Conservation (phyloP, 2,888 invertebrate genomes). For the Halictus ligatus region DNA sequence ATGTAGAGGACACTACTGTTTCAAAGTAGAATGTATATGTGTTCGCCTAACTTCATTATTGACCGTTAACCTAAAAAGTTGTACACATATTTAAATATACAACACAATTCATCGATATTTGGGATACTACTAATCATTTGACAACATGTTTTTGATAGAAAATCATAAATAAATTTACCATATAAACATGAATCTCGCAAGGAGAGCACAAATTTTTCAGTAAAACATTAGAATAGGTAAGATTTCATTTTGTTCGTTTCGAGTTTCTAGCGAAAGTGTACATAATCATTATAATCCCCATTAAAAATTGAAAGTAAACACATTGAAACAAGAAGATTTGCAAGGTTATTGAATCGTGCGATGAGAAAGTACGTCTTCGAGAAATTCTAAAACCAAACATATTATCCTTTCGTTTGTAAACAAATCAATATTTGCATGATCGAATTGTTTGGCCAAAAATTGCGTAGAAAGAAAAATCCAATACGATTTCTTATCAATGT, state of each 20-base stretch:
- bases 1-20: slow-evolving; percentile 42
- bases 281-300: slow-evolving; percentile 10
- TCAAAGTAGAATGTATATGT: slow-evolving; percentile 13
- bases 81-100: slow-evolving; percentile 15
- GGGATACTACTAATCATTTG: slow-evolving; percentile 36
- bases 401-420: slow-evolving; percentile 55
- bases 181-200: slow-evolving; percentile 31
- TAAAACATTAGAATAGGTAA: slow-evolving; percentile 44
- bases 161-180: slow-evolving; percentile 50
- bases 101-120: slow-evolving; percentile 54
- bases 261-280: slow-evolving; percentile 22
- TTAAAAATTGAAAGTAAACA: slow-evolving; percentile 9
- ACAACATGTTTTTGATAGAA: slow-evolving; percentile 27
- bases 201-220: slow-evolving; percentile 39
- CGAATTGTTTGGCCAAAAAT: not conserved
- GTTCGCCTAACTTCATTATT: slow-evolving; percentile 51
- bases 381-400: not conserved
- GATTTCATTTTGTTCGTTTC: slow-evolving; percentile 29
- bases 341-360: not conserved
- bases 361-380: not conserved
- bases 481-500: not conserved
- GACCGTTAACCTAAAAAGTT: slow-evolving; percentile 59
- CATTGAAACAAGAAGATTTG: not conserved
- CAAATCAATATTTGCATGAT: slow-evolving; percentile 48
- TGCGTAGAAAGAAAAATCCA: not conserved